Base-by-base conservation (phyloP, 2,888 invertebrate species). In the Diaprepes abbreviatus region DNA sequence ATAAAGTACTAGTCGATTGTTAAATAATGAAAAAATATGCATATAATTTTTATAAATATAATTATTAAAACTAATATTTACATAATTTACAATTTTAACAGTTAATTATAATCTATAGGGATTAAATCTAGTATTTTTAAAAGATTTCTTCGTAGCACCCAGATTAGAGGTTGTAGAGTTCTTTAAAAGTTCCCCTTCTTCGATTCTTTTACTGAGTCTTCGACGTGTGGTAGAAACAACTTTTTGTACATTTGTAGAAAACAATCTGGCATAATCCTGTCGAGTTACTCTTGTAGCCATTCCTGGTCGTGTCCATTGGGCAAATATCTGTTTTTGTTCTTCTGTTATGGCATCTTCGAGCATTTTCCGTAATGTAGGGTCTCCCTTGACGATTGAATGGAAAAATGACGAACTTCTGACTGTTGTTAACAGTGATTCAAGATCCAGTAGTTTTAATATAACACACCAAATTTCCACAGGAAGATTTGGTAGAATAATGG, bases 381-480 rank as follows among this genome's bases (percentile, higher is more conserved):
- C 50, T 50, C 28, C 50, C 6, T 50, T 12, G 10, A 9, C 28
- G 19, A 50, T 9, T 9, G 50, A 50, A 2, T 28, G 14, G 9
- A 50, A 12, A 10, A 43, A 43, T 17, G 19, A 43, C 1, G 17
- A 17, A 7, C 17, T 19, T 43, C 43, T 43, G 1, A 43, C 10
- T 10, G 10, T 43, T 19, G 19, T 10, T 19, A 43, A 9, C 19
- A 43, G 10, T 10, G 50, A 50, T 16, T 1, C 28, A 3, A 12
- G 28, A 50, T 50, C 50, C 9, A 50, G 31, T 16, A 50, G 19
- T 31, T 16, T 50, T 3, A 50, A 16, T 14, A 50, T 50, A 16
- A 50, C 9, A 9, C 28, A 50, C 50, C 50, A 50, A 50, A 50
- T 14, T 17, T 50, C 50, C 19, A 50, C 50, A 28, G 50, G 31